Percentiles rank a stretch among this genome's conserved stretches.
phyloP scores from a whole-genome alignment of 2,797 vertebrate genomes.

The Jordanella pulchra region DNA sequence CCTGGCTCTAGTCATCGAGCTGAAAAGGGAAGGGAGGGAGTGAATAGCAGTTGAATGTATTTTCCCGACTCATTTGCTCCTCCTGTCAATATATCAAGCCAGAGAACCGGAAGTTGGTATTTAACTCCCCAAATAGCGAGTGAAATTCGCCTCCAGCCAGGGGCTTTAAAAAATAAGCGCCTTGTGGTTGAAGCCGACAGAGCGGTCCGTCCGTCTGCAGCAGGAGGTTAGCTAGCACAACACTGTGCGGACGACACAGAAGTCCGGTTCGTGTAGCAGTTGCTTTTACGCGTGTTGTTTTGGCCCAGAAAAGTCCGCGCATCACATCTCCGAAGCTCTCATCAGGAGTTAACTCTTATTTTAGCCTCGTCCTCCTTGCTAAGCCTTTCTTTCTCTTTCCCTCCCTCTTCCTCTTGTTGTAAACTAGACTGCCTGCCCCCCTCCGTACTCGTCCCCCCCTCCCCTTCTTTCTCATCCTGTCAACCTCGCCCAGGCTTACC shows the following conservation, averaged over 20 bases:
- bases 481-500: constrained; percentile 85
- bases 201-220: constrained; percentile 64
- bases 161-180: constrained; percentile 28
- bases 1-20: constrained; percentile 43
- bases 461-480: constrained; percentile 75
- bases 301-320: constrained; percentile 57
- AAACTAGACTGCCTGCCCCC: constrained; percentile 78
- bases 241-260: constrained; percentile 63
- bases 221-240: constrained; percentile 77
- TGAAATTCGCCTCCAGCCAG: constrained; percentile 11
- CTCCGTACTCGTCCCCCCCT: constrained; percentile 55
- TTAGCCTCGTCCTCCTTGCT: constrained; percentile 51
- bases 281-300: constrained; percentile 36
- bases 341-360: constrained; percentile 67
- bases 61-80: constrained; percentile 25
- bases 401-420: constrained; percentile 83
- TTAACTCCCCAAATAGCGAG: constrained; percentile 56
- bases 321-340: constrained; percentile 56
- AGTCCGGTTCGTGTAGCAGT: constrained; percentile 42
- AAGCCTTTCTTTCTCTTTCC: constrained; percentile 73
- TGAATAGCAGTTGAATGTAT: constrained; percentile 39
- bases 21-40: constrained; percentile 28
- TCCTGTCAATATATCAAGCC: constrained; percentile 22
- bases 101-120: constrained; percentile 27
- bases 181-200: constrained; percentile 39